These are phyloP conservation scores for Paracentrotus lividus DNA, from an alignment of 53 echinoderm and acorn worm genomes.

Conservation along the genomic window DNA sequence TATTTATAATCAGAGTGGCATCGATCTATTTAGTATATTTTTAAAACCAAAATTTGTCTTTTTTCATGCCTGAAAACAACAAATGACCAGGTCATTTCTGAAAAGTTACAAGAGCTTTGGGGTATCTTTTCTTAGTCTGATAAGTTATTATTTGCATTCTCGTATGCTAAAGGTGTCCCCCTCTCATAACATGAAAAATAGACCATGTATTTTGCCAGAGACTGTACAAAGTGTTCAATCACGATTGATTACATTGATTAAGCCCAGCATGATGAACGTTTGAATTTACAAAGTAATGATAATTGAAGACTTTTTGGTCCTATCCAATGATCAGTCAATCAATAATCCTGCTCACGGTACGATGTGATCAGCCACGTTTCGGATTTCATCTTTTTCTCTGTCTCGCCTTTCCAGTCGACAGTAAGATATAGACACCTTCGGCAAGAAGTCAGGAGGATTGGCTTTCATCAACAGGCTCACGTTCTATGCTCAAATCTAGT, in stretches of 20 bases:
- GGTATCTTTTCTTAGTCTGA: too few species aligned
- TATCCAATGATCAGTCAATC: background rate
- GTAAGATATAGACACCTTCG: slow-evolving; percentile 42
- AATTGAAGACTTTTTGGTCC: background rate
- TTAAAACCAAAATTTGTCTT: too few species aligned
- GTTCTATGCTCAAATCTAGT: slow-evolving; percentile 45
- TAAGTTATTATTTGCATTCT: too few species aligned
- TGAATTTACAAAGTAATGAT: background rate
- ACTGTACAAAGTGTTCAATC: background rate
- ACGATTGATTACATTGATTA: background rate
- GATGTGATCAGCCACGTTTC: slow-evolving; percentile 5
- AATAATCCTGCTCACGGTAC: background rate
- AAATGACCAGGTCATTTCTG: too few species aligned
- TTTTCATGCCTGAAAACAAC: too few species aligned
- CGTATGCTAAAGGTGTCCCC: too few species aligned
- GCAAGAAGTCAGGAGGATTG: slow-evolving; percentile 1
- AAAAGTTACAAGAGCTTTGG: too few species aligned
- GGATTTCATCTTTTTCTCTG: background rate
- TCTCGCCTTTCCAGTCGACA: slow-evolving; percentile 15
- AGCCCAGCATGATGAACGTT: background rate
- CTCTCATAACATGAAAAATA: too few species aligned
- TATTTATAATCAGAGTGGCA: too few species aligned
- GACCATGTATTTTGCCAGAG: background rate
- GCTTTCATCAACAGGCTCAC: slow-evolving; percentile 21
- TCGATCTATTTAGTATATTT: too few species aligned